Evolutionary conservation across 2,888 invertebrate species (phyloP), one percentile per base, ranked within the genome.

Genomic region (Saturnia japonica): DNA sequence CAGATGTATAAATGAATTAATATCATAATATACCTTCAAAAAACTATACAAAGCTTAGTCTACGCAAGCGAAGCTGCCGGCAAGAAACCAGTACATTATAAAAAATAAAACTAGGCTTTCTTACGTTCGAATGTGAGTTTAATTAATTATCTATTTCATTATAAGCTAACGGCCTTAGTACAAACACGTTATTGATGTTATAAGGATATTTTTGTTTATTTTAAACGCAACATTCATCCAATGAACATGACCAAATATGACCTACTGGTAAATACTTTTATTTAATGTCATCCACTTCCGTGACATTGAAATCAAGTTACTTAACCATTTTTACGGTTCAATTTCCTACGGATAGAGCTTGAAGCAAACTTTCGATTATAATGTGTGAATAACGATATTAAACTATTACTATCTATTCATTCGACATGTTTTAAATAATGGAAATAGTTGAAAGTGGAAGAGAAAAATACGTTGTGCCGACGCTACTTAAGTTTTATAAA

Each of bases 221-320:
- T 40, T 40, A 40, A 64, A 40, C 40, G 64, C 40, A 34, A 64
- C 9, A n/a, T 40, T 7, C 2, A 64, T 64, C 19, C 64, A 64
- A n/a, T 40, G 40, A 64, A 40, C n/a, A 40, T 64, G 64, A 64
- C 40, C 40, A 64, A 64, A 40, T 40, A 40, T 64, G 64, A 64
- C 64, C 40, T 64, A 40, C 16, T 40, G 64, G 22, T 64, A n/a
- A 64, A 64, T 40, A 60, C 16, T 28, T 34, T 68, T 34, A 40
- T 54, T 28, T 28, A 34, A 34, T 40, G 54, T 54, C 54, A 54
- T 68, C 68, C 68, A 68, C 68, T 54, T 40, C 47, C 68, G 34
- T 68, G 68, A 57, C 68, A 68, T 68, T 68, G 68, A 68, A 67
- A 28, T 34, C 25, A 34, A 47, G 28, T 43, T 67, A 51, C 47